Evolutionary conservation across 1,140 invertebrate genomes (phyloP).

Genomic region (Nymphalis io): DNA sequence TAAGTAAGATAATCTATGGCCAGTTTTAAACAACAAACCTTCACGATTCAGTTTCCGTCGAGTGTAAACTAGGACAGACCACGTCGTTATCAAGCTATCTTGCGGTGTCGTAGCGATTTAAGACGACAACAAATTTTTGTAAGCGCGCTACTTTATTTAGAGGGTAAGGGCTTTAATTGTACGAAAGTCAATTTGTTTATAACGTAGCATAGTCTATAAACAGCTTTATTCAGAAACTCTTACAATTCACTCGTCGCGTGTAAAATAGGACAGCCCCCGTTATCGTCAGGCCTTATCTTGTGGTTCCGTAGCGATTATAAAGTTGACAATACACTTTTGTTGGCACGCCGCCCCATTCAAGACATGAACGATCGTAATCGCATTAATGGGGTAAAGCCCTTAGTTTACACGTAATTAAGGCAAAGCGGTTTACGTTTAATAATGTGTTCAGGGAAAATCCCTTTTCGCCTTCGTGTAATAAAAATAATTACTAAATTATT

Average conservation of each 20-base stretch:
- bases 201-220: neutral
- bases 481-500: neutral
- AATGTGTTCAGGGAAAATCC: neutral
- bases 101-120: neutral
- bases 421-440: conserved; percentile 19
- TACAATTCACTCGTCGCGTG: conserved; percentile 20
- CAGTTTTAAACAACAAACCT: conserved; percentile 4
- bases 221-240: neutral
- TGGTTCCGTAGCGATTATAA: conserved; percentile 50
- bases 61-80: conserved; percentile 15
- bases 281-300: conserved; percentile 45
- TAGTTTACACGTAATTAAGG: conserved; percentile 21
- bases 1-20: neutral
- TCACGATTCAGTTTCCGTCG: neutral
- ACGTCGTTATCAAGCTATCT: conserved; percentile 9
- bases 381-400: conserved; percentile 16
- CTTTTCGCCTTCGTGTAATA: neutral
- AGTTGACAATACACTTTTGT: conserved; percentile 57
- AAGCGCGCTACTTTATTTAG: neutral
- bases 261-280: conserved; percentile 47
- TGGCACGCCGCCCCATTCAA: conserved; percentile 21
- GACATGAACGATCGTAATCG: conserved; percentile 28
- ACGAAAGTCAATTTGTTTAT: neutral
- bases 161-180: too few species aligned
- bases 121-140: conserved; percentile 29